phyloP scores from a whole-genome alignment of 2,888 invertebrate genomes.

The Drosophila lutescens region DNA sequence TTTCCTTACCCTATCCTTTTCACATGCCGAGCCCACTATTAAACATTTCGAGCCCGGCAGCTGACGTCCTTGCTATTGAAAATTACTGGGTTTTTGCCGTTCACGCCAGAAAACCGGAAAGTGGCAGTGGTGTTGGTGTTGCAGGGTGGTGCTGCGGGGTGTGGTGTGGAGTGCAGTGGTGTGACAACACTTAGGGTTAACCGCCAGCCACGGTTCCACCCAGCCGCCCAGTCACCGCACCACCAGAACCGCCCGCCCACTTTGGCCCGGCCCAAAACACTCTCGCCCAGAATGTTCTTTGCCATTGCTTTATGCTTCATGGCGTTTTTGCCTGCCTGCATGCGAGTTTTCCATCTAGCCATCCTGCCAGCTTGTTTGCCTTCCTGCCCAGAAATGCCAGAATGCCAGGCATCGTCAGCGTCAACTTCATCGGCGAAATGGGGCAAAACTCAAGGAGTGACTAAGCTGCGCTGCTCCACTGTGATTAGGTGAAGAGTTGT shows the following conservation, averaged over 20 bases:
- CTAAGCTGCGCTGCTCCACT: conserved; percentile 40
- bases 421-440: conserved; percentile 34
- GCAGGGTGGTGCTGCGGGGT: not conserved
- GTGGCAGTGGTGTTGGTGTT: conserved; percentile 52
- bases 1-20: not conserved
- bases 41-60: conserved; percentile 28
- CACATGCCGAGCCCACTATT: not conserved
- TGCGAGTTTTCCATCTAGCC: conserved; percentile 11
- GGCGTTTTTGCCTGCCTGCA: conserved; percentile 35
- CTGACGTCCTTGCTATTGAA: conserved; percentile 49
- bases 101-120: conserved; percentile 56
- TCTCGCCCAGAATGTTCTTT: conserved; percentile 36
- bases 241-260: conserved; percentile 31
- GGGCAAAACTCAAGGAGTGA: conserved; percentile 21
- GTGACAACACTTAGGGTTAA: conserved; percentile 74
- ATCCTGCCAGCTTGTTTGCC: conserved; percentile 17
- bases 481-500: conserved; percentile 51
- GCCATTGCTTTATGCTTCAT: conserved; percentile 55
- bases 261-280: conserved; percentile 1
- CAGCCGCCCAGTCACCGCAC: conserved; percentile 48
- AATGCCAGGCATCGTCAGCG: conserved; percentile 36
- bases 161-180: conserved; percentile 19
- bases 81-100: conserved; percentile 63
- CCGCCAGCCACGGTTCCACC: conserved; percentile 59
- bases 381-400: conserved; percentile 23